A percentile compares a stretch with the other conserved stretches of the same genome.
Conservation (phyloP, 1,140 invertebrate species). For the Andrena cerasifolii region DNA sequence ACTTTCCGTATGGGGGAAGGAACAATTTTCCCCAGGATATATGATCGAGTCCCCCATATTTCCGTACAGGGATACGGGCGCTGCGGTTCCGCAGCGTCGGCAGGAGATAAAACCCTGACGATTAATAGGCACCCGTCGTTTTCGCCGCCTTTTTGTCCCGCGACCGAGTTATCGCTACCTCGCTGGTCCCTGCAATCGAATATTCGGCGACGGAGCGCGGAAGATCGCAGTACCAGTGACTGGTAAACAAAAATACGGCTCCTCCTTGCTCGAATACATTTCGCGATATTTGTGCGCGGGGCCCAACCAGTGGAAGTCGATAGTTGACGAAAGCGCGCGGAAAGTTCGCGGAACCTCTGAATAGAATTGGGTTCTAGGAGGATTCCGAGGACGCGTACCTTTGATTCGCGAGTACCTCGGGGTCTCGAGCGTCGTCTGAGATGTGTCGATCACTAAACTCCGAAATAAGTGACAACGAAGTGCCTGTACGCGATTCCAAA, state of each 20-base stretch:
- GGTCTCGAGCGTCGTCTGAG: background rate
- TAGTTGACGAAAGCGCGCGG: background rate
- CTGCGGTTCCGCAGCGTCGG: slow-evolving; percentile 43
- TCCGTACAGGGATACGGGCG: slow-evolving; percentile 5
- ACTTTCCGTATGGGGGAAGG: background rate
- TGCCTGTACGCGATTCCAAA: background rate
- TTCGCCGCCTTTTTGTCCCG: slow-evolving; percentile 50
- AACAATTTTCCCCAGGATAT: background rate
- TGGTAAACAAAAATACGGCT: background rate
- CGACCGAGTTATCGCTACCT: slow-evolving; percentile 53
- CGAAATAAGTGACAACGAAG: background rate
- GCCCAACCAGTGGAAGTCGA: background rate
- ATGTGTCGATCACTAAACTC: background rate
- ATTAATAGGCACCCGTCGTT: slow-evolving; percentile 64
- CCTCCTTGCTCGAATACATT: background rate
- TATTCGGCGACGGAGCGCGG: slow-evolving; percentile 31
- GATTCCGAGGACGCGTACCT: background rate
- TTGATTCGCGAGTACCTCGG: background rate
- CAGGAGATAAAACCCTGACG: slow-evolving; percentile 66
- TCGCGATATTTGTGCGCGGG: slow-evolving; percentile 9
- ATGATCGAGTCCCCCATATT: slow-evolving; percentile 4
- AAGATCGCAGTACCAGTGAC: background rate
- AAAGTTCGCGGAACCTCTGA: background rate
- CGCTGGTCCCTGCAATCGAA: background rate
- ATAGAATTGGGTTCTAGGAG: background rate